phyloP scores from a whole-genome alignment of 2,888 invertebrate genomes.

The Sceliomorpha sp. region DNA sequence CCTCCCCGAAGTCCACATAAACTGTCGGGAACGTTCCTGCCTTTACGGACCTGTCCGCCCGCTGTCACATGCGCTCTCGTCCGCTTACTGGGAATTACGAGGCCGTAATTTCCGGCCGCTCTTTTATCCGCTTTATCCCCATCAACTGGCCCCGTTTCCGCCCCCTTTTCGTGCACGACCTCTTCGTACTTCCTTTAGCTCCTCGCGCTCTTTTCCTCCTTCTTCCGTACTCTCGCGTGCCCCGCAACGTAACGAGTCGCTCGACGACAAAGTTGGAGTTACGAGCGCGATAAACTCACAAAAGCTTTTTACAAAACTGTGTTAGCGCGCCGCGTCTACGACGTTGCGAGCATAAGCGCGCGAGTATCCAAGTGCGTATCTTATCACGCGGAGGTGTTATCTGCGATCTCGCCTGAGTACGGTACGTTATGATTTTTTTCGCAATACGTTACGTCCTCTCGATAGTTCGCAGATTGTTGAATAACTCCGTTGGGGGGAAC shows the following conservation, averaged over 20 bases:
- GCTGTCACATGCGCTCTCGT: slow-evolving; percentile 74
- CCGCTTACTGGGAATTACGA: slow-evolving; percentile 77
- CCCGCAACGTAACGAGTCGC: too few relatives aligned
- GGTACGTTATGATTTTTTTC: too few relatives aligned
- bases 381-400: not conserved
- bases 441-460: slow-evolving; percentile 4
- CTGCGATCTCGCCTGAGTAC: too few relatives aligned
- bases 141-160: slow-evolving; percentile 38
- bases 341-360: not conserved
- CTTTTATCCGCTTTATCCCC: slow-evolving; percentile 48
- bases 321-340: not conserved
- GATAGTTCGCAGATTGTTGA: not conserved
- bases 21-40: slow-evolving; percentile 60
- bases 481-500: slow-evolving; percentile 1
- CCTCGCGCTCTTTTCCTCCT: slow-evolving; percentile 25
- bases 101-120: slow-evolving; percentile 71
- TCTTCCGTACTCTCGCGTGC: too few relatives aligned
- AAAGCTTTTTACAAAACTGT: slow-evolving; percentile 76
- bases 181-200: slow-evolving; percentile 50
- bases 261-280: slow-evolving; percentile 77
- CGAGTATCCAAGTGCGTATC: not conserved
- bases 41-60: slow-evolving; percentile 62
- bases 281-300: slow-evolving; percentile 72
- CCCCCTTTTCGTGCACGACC: slow-evolving; percentile 47
- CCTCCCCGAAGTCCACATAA: slow-evolving; percentile 70